Base-by-base conservation (phyloP, 2,113 vertebrate species). In the Laticauda colubrina region DNA sequence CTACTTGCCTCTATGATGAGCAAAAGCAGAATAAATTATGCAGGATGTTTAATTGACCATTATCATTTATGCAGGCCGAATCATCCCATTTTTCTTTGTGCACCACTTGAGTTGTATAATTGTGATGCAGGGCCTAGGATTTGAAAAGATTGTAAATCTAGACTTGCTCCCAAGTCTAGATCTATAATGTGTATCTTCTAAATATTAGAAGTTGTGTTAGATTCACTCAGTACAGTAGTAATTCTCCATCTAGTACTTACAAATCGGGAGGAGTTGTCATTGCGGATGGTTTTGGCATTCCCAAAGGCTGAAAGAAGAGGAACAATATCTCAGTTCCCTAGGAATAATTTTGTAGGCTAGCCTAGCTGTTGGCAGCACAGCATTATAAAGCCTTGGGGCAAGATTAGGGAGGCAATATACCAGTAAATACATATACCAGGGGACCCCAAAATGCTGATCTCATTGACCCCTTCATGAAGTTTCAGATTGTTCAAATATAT, bases 191-290 rank as follows among this genome's bases (percentile, higher is more conserved):
- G 4, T 45, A 29, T 51, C 21, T 56, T 56, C 26, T 53, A 55
- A 26, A n/a, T 85, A 11, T 29, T 92, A n/a, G 64, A 75, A 85
- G 23, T 11, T 85, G 10, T 57, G 75, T 18, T 81, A 81, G 2
- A 9, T 34, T 9, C 43, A 85, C 61, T 89, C 48, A 51, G 6
- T 51, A 51, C 8, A 8, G 48, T 7, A 57, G 69, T 39, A n/a
- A 29, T n/a, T 88, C 39, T 3, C 54, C 89, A n/a, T 9, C 34
- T 64, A 12, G 39, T 91, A 98, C 98, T 98, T 96, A 98, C 98
- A 1, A 98, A 98, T 94, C 98, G 95, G 89, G 98, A 98, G 15
- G 98, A 98, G 92, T 98, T 98, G 95, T 98, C 97, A 0, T 98
- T 98, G 21, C 97, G 97, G 94, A 97, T 96, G 7, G 98, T 98